phyloP scores from a whole-genome alignment of 2,797 vertebrate genomes.

The Mus caroli region DNA sequence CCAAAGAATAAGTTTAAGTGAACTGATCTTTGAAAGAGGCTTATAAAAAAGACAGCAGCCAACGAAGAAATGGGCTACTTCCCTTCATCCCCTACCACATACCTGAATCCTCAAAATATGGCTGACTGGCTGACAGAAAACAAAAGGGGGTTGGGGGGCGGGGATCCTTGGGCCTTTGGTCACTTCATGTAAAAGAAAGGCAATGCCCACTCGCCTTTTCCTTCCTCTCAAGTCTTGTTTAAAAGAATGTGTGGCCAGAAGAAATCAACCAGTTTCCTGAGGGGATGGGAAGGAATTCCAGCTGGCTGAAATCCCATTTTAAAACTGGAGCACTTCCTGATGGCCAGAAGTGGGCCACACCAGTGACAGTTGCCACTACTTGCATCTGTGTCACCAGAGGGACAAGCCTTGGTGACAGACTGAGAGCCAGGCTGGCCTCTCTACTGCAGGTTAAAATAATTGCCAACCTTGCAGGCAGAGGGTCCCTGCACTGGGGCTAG shows the following conservation, averaged over 20 bases:
- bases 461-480: background rate
- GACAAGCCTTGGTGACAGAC: background rate
- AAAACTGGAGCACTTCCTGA: background rate
- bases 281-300: background rate
- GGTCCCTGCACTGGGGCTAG: background rate
- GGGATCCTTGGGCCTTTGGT: background rate
- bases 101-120: conserved; percentile 5
- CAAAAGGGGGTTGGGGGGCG: background rate
- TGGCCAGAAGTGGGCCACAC: background rate
- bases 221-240: background rate
- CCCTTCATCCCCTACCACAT: background rate
- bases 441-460: background rate
- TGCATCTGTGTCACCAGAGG: background rate
- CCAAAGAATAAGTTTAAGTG: background rate
- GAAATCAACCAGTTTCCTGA: background rate
- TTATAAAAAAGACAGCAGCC: background rate
- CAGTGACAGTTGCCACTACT: background rate
- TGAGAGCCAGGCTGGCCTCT: background rate
- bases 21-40: background rate
- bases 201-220: background rate
- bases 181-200: background rate
- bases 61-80: background rate
- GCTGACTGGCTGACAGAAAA: background rate
- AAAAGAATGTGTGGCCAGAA: background rate
- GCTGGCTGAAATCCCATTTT: background rate